Base-by-base conservation (phyloP, 2,113 vertebrate genomes). In the Ophthalmolycus amberensis region DNA sequence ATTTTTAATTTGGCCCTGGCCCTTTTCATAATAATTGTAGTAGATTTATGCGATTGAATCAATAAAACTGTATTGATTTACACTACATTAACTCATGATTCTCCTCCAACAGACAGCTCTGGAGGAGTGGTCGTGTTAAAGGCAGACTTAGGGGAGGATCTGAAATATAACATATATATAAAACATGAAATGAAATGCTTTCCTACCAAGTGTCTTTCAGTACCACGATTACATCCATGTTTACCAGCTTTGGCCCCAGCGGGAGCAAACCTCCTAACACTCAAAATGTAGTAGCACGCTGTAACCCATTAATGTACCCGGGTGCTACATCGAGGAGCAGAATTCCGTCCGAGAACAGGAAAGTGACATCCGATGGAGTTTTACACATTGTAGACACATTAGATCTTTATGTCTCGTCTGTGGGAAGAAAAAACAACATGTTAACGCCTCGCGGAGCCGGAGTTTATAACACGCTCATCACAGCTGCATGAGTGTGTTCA, bases 311-410 rank as follows among this genome's bases (percentile, higher is more conserved):
- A 64, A 78, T 69, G 44, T 76, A 71, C 66, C 70, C 42, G 11
- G 64, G 32, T 15, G 1, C 8, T 1, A 16, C 52, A 58, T 54
- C 16, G 5, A 1, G 37, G 71, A 52, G 66, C 73, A 37, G 69
- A 27, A 69, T 20, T 7, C 59, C n/a, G 25, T 54, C 27, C 25
- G 2, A 15, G 63, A 59, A 20, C 20, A 48, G 64, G 56, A 66
- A 78, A 68, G 66, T 75, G 16, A 84, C 89, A 84, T 87, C 80
- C 71, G 84, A 90, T 83, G 84, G 60, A 72, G 79, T 78, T 90
- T 91, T 88, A 69, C 77, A 87, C 76, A 52, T 56, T 40, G 73
- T 77, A 80, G 60, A 82, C 82, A 79, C 80, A 71, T 83, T 87
- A 75, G 60, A 75, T 72, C 42, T 71, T 62, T 80, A 34, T 60